Evolutionary conservation across 2,888 invertebrate genomes (phyloP).

Genomic region (Sipunculus nudus): DNA sequence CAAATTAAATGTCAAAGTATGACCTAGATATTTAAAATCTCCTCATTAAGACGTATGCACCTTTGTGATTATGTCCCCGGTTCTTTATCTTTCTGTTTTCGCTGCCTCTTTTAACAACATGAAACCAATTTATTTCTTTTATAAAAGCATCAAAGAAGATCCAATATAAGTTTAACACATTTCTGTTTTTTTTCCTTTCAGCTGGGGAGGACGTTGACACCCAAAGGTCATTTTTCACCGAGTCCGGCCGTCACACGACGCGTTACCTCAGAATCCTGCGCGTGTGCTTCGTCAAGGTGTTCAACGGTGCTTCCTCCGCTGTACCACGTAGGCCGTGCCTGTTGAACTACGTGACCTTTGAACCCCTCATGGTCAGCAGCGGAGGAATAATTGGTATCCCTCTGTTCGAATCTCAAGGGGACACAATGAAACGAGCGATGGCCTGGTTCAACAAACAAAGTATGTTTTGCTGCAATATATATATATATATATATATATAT

Average conservation of each 20-base stretch:
- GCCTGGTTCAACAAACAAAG: slow-evolving; percentile 36
- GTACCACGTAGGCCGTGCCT: not conserved
- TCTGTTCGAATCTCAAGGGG: slow-evolving; percentile 37
- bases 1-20: too few relatives aligned
- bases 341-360: slow-evolving; percentile 40
- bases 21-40: too few relatives aligned
- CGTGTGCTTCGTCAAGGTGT: slow-evolving; percentile 41
- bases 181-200: not conserved
- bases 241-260: slow-evolving; percentile 41
- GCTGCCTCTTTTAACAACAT: too few relatives aligned
- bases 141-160: too few relatives aligned
- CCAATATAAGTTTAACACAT: too few relatives aligned
- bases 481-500: too few relatives aligned
- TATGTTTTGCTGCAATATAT: too few relatives aligned
- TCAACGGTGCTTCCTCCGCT: slow-evolving; percentile 12
- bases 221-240: slow-evolving; percentile 42
- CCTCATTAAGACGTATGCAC: too few relatives aligned
- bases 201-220: slow-evolving; percentile 36
- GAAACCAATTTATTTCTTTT: too few relatives aligned
- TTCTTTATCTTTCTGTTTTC: too few relatives aligned
- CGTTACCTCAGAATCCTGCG: slow-evolving; percentile 41
- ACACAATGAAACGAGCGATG: slow-evolving; percentile 43
- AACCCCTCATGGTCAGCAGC: slow-evolving; percentile 40
- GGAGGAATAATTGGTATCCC: slow-evolving; percentile 46
- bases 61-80: too few relatives aligned